Evolutionary conservation across 2,797 vertebrate species (phyloP), one percentile per base, ranked within the genome.

Genomic region (Spatula clypeata): DNA sequence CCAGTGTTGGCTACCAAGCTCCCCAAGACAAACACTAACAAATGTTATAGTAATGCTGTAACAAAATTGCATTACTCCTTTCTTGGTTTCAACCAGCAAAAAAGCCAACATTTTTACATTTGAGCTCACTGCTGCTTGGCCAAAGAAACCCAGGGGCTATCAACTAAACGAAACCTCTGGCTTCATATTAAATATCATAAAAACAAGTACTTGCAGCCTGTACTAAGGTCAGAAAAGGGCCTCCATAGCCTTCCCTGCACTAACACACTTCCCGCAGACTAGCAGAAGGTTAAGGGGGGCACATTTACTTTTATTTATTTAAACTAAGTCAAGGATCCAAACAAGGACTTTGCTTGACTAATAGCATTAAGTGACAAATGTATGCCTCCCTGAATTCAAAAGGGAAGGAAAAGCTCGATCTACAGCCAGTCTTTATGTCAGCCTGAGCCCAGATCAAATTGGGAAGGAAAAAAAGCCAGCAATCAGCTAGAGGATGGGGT

Each of bases 331-430:
- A 86, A 49, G 23, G 61, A 85, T 42, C 27, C 12, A 32, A 71
- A 85, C 70, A 81, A 76, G 53, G 45, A 36, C 42, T 62, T 72
- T 62, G 42, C 49, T 47, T 57, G 16, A 60, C 47, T 61, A 88
- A 61, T 20, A 29, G 36, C 23, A 49, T 36, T 77, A 58, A 85
- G 62, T 24, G 31, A 5, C 27, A 72, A 76, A 66, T 5, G 24
- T 19, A 38, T 24, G 55, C 18, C 34, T 73, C 26, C 51, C 21
- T 64, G 32, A 74, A 34, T 20, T 6, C 67, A 61, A 86, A 11
- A 79, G 67, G 66, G 92, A 79, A 95, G 53, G 40, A 94, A 90
- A 93, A 90, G 20, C 53, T 62, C 51, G 7, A 51, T 27, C 13
- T 51, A 49, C 19, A 54, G 23, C 24, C 40, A 81, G 27, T 70